phyloP scores from a whole-genome alignment of 2,113 vertebrate genomes.

The Hippocampus barbouri region DNA sequence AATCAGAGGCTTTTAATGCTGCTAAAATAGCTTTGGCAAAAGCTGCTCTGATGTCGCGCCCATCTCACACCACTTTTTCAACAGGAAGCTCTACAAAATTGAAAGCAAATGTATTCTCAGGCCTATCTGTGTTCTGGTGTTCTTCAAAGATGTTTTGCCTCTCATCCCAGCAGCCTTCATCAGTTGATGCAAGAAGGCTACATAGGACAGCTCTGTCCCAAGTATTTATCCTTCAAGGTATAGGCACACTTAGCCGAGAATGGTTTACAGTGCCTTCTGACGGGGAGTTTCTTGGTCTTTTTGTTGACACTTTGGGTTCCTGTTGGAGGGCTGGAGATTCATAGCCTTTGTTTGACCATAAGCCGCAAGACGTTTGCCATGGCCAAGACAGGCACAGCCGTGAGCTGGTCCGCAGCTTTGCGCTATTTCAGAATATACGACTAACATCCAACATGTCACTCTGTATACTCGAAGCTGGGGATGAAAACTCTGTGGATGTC shows the following conservation, averaged over 20 bases:
- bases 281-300: neutral
- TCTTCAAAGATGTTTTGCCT: too few relatives aligned
- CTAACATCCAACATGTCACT: neutral
- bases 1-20: neutral
- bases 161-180: too few relatives aligned
- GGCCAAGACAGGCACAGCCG: neutral
- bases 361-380: neutral
- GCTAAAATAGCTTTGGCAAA: neutral
- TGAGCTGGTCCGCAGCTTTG: neutral
- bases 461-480: too few relatives aligned
- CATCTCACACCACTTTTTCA: too few relatives aligned
- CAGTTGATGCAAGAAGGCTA: too few relatives aligned
- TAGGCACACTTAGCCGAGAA: neutral
- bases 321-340: neutral
- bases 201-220: too few relatives aligned
- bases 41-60: neutral
- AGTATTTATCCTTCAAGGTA: neutral
- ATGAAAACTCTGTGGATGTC: too few relatives aligned
- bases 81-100: too few relatives aligned
- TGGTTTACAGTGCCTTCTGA: neutral
- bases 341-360: neutral
- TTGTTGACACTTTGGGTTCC: neutral
- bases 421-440: neutral
- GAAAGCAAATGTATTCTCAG: too few relatives aligned
- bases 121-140: too few relatives aligned